Evolutionary conservation across 2,888 invertebrate genomes (phyloP).

Genomic region (Vesta saturnalis): DNA sequence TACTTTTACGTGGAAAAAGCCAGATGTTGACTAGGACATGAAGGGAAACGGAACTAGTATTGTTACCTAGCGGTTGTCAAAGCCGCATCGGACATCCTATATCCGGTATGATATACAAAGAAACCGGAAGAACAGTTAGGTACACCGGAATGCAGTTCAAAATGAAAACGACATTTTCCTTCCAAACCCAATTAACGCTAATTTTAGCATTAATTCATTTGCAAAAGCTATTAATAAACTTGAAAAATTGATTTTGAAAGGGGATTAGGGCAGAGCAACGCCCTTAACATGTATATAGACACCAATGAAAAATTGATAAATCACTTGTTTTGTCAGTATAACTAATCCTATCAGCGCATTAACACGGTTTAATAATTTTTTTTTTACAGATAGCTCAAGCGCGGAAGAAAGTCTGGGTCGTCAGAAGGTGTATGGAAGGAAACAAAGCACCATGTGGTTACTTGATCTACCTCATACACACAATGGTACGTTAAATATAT

Average conservation of each 20-base stretch:
- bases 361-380: conserved; percentile 14
- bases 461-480: conserved; percentile 74
- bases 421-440: conserved; percentile 63
- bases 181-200: too few relatives aligned
- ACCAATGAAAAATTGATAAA: background rate
- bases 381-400: conserved; percentile 60
- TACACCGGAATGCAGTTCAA: conserved; percentile 46
- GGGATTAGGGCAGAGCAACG: too few relatives aligned
- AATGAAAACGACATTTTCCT: conserved; percentile 45
- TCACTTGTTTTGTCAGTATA: background rate
- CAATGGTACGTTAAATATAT: conserved; percentile 65
- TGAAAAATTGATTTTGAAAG: too few relatives aligned
- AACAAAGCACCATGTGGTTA: conserved; percentile 76
- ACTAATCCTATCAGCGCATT: background rate
- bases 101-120: conserved; percentile 53
- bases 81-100: conserved; percentile 61
- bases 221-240: background rate
- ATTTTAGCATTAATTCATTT: background rate
- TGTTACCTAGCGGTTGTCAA: conserved; percentile 43
- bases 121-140: conserved; percentile 52
- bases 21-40: conserved; percentile 31
- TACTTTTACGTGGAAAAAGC: conserved; percentile 30
- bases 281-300: background rate
- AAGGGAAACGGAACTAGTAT: conserved; percentile 42
- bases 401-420: conserved; percentile 60